Percentiles rank a stretch among this genome's conserved stretches.
Evolutionary conservation across 2,113 vertebrate species (phyloP).

Genomic region (Oreochromis aureus): DNA sequence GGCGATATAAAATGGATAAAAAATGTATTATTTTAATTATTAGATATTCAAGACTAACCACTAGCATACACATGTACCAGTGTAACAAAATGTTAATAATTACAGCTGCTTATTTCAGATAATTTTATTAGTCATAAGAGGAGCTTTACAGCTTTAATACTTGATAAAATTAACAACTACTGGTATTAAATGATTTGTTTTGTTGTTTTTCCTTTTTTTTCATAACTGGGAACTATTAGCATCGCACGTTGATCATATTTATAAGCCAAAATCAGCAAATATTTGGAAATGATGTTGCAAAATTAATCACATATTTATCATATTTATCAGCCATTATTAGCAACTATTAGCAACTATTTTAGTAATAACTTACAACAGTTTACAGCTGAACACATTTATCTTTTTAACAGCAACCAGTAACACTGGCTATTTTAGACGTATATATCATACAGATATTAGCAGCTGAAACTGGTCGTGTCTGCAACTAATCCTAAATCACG

Average conservation of each 20-base stretch:
- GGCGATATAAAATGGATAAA: not conserved
- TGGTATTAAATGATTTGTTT: not conserved
- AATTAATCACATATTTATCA: not conserved
- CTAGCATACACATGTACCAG: not conserved
- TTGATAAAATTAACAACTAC: not conserved
- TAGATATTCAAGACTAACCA: not conserved
- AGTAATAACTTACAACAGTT: not conserved
- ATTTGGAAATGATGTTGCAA: not conserved
- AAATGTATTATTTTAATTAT: not conserved
- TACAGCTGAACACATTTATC: rapidly evolving
- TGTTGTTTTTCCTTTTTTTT: not conserved
- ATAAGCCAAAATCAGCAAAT: not conserved
- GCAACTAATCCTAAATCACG: not conserved
- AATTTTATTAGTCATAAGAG: not conserved
- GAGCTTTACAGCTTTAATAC: not conserved
- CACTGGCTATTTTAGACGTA: rapidly evolving
- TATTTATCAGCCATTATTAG: not conserved
- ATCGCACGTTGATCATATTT: not conserved
- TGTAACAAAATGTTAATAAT: not conserved
- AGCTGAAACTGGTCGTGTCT: not conserved
- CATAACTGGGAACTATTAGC: not conserved
- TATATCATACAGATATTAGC: not conserved
- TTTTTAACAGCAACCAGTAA: not conserved
- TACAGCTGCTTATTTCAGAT: no score
- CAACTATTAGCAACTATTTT: not conserved